Evolutionary conservation across 2,797 vertebrate species (phyloP), one percentile per base, ranked within the genome.

Genomic region (Acipenser ruthenus): DNA sequence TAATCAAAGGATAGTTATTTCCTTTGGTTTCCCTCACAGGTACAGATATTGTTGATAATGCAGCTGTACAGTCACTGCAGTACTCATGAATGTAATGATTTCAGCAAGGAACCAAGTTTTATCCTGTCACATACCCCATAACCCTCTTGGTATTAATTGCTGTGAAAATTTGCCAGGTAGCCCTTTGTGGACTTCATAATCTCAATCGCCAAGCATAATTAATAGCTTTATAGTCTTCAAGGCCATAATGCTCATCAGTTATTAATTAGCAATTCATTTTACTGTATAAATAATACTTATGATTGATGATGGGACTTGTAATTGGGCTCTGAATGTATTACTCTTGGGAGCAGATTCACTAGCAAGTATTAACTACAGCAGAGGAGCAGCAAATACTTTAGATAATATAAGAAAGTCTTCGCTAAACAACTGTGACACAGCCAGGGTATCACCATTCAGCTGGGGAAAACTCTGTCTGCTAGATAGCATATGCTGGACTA

Each of bases 181-280:
- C 80, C 77, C 81, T 92, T 86, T 88, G 82, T 84, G 73, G 48
- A 77, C 78, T 37, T 37, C 23, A 89, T 88, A 91, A 90, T 93
- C 92, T 88, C 91, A 79, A 83, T 89, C 91, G 93, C 93, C 92
- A 88, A 75, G 84, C 73, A 83, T 96, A 97, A 98, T 97, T 93
- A 97, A 98, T 96, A 92, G 93, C 89, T 87, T 90, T 92, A 89
- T 89, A 91, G 89, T 89, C 90, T 95, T 95, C 84, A 85, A 95
- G 94, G 94, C 94, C 94, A 95, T 95, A 96, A 96, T 93, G 94
- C 93, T 96, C 94, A 98, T 99, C 94, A 97, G 97, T 97, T 98
- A 98, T 98, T 98, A 99, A 99, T 97, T 98, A 97, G 93, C 93
- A 97, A 94, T 96, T 96, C 92, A 93, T 95, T 97, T 96, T 87